phyloP scores from a whole-genome alignment of 2,797 vertebrate species.

The Pipistrellus nathusii region DNA sequence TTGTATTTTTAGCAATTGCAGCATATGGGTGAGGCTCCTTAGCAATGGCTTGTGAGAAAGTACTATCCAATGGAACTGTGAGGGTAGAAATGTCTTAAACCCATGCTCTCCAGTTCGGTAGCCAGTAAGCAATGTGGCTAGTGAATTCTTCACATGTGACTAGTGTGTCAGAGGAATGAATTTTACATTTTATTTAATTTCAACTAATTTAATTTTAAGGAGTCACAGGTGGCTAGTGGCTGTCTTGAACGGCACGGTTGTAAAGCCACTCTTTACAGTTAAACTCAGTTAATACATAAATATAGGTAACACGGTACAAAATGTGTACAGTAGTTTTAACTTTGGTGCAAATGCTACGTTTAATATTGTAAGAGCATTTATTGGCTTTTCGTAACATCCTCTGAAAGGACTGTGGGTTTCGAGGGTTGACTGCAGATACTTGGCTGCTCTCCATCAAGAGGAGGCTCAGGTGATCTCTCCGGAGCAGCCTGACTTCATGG shows the following conservation, averaged over 20 bases:
- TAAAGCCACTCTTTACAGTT: not conserved
- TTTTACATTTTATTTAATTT: constrained; percentile 1
- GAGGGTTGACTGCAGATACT: not conserved
- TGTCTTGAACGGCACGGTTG: not conserved
- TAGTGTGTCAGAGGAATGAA: not conserved
- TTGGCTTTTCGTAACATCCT: not conserved
- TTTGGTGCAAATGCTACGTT: not conserved
- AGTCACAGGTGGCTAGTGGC: not conserved
- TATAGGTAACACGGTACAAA: not conserved
- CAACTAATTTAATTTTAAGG: not conserved
- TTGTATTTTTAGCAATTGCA: not conserved
- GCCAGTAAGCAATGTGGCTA: not conserved
- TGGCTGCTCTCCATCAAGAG: not conserved
- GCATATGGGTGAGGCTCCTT: not conserved
- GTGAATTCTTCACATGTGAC: not conserved
- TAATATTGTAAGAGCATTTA: not conserved
- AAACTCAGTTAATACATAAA: not conserved
- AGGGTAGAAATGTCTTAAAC: not conserved
- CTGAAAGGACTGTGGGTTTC: not conserved
- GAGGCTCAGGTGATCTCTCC: not conserved
- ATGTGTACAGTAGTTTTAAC: not conserved
- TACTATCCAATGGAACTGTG: not conserved
- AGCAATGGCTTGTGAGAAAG: not conserved
- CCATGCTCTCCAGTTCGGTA: not conserved
- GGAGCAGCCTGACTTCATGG: not conserved